phyloP scores from a whole-genome alignment of 2,113 vertebrate species.

The Xiphophorus maculatus region DNA sequence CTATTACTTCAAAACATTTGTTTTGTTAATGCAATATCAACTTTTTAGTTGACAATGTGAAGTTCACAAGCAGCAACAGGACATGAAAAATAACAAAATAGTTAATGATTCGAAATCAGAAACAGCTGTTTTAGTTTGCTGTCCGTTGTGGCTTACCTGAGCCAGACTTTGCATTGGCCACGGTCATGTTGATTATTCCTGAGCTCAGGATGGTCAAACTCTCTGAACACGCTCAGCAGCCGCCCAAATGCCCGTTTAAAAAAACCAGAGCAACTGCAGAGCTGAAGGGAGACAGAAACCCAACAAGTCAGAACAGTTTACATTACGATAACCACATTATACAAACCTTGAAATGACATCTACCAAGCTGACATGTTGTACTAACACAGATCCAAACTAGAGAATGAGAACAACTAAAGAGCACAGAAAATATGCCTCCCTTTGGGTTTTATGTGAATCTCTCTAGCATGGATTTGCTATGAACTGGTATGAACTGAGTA shows the following conservation, averaged over 20 bases:
- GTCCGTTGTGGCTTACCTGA: conserved; percentile 70
- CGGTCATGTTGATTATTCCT: conserved; percentile 72
- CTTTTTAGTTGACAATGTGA: too few species aligned
- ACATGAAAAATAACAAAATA: too few species aligned
- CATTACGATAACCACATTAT: not conserved
- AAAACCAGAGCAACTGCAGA: conserved; percentile 63
- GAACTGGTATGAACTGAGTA: conserved; percentile 13
- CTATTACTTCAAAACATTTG: too few species aligned
- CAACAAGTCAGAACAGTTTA: conserved; percentile 12
- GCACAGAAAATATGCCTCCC: conserved; percentile 14
- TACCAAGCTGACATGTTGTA: not conserved
- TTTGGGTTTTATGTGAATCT: conserved; percentile 6
- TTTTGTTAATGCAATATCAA: too few species aligned
- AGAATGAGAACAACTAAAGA: not conserved
- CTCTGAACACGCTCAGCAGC: conserved; percentile 44
- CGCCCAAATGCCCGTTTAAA: conserved; percentile 44
- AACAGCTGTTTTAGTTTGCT: not conserved
- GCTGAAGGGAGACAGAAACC: conserved; percentile 51
- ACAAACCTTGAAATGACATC: not conserved
- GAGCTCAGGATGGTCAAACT: conserved; percentile 44
- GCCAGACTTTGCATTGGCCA: conserved; percentile 77
- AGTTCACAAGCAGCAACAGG: too few species aligned
- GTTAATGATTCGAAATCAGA: not conserved
- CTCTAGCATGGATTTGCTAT: conserved; percentile 17
- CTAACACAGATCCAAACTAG: not conserved